Base-by-base conservation (phyloP, 2,888 invertebrate genomes). In the Tanaodytes sp. region DNA sequence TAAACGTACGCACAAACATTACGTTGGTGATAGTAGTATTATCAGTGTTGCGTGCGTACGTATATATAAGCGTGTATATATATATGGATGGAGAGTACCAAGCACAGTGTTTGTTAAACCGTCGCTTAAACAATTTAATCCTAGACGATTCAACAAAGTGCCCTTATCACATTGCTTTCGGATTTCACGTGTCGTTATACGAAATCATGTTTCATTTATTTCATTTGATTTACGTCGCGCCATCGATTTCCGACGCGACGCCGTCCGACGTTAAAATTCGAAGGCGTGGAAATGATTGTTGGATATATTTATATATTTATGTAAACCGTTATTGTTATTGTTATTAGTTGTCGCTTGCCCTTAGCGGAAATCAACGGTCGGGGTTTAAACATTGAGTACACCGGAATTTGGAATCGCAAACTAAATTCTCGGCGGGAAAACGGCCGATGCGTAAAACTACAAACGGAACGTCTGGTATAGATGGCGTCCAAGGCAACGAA, bases 121-220 rank as follows among this genome's bases (percentile, higher is more conserved):
- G 9, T 31, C 27, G 43, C 5, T 37, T 30, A 43, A 57, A 46
- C 37, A 14, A 61, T 51, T 51, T 16, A 40, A 43, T 14, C 15
- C 36, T 48, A 61, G 23, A 37, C 39, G 36, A 39, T 52, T 62
- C 16, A 42, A 42, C 19, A 37, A 43, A 52, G 30, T 52, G 23
- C 30, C 15, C 12, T 15, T 45, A 51, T n/a, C 27, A 27, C 27
- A 20, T 33, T 33, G 20, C 30, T 49, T 48, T 59, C 14, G 48
- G 42, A 36, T 43, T 51, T 16, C 49, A 30, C 23, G 48, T 48
- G 39, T 16, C 16, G 23, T 55, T 48, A 31, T 51, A 51, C 19
- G 43, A 61, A 61, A 61, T 51, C 51, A 61, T 42, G 59, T 59
- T 59, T 59, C 59, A 42, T 37, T 51, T 52, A 45, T 52, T 58